phyloP scores from a whole-genome alignment of 92 coral and sea anemone species.

The Anthopleura xanthogrammica region DNA sequence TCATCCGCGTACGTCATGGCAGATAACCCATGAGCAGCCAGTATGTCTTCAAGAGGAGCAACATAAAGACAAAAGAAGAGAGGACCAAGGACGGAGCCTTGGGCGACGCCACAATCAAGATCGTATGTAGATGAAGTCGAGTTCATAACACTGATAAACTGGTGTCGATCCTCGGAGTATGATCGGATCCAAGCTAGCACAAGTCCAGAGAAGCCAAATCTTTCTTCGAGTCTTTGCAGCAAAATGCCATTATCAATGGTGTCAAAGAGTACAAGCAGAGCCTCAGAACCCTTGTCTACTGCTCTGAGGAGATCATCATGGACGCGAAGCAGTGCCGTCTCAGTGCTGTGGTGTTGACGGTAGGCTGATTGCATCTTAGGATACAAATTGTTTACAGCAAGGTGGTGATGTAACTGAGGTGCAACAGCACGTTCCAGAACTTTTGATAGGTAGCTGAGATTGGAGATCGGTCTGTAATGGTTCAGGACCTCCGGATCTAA shows the following conservation, averaged over 20 bases:
- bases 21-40: too few species aligned
- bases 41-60: too few species aligned
- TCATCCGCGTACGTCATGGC: too few species aligned
- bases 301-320: slow-evolving; percentile 26
- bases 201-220: slow-evolving; percentile 2
- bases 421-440: slow-evolving; percentile 32
- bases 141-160: background rate
- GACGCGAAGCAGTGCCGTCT: too few species aligned
- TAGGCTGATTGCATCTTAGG: slow-evolving; percentile 43
- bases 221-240: background rate
- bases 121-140: background rate
- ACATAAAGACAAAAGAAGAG: too few species aligned
- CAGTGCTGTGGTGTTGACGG: too few species aligned
- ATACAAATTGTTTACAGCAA: background rate
- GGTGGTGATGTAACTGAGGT: slow-evolving; percentile 5
- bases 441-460: slow-evolving; percentile 22
- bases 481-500: background rate
- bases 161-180: background rate
- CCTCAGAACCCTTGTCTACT: slow-evolving; percentile 21
- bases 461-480: slow-evolving; percentile 8
- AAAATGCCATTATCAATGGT: slow-evolving; percentile 7
- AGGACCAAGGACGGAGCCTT: slow-evolving; percentile 12
- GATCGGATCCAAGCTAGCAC: slow-evolving; percentile 5
- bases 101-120: slow-evolving; percentile 4
- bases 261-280: slow-evolving; percentile 4